Base-by-base conservation (phyloP, 2,888 invertebrate genomes). In the Listrodromus nycthemerus region DNA sequence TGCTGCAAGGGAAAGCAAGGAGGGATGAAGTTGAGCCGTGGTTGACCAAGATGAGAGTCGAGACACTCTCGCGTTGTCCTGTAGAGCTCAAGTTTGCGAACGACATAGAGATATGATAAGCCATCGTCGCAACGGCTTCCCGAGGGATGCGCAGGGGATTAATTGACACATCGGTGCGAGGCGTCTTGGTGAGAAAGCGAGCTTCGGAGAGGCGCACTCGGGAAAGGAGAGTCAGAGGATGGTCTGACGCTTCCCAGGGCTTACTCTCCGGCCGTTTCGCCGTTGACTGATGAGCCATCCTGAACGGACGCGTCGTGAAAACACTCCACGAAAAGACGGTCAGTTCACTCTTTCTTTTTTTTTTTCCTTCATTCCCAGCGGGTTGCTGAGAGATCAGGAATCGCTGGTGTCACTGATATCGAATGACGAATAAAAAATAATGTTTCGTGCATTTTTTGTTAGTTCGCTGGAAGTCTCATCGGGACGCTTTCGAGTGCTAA, bases 91-190 rank as follows among this genome's bases (percentile, higher is more conserved):
- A 84, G 75, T 82, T 80, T 82, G 71, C 82, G 30, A 65, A 78
- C 75, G 84, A 82, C 84, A 84, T 55, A 80, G 78, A 84, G 82
- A 84, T 86, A 84, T 86, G 84, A 86, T 84, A 81, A 86, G 86
- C 82, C 86, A 83, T 84, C 78, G 79, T 84, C 74, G 63, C 37
- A 80, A 89, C 88, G 87, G 70, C 70, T 80, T 86, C 83, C 75
- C 85, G 69, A 37, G 82, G 76, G 86, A 85, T 70, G 48, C 78
- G 55, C 65, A 77, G 76, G 87, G 92, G 91, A 93, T 93, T 93
- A 93, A 93, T 93, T 93, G 93, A 93, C 93, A 93, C 93, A 93
- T 93, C 91, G 92, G 91, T 91, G 92, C 63, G 30, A 33, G 52
- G 50, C 63, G 75, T 90, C 90, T 87, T 84, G 83, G 84, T 83